Evolutionary conservation across 1,140 invertebrate genomes (phyloP).

Genomic region (Planococcus citri): DNA sequence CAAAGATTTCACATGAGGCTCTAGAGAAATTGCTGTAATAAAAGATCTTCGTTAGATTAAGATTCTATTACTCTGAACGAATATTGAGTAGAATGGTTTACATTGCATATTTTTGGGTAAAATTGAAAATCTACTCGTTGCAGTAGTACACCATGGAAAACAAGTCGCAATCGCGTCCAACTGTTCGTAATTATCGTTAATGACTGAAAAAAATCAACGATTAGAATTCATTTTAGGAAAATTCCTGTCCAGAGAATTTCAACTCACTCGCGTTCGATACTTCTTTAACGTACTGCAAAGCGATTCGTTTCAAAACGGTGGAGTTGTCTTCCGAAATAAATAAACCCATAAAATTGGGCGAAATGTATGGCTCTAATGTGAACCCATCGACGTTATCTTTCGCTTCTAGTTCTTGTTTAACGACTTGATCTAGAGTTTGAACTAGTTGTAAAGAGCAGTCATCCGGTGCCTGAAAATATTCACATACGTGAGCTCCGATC

Average conservation of each 20-base stretch:
- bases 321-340: slow-evolving; percentile 67
- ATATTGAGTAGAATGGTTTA: neutral
- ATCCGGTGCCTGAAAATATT: slow-evolving; percentile 50
- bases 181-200: neutral
- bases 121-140: slow-evolving; percentile 11
- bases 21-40: slow-evolving; percentile 48
- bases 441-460: slow-evolving; percentile 51
- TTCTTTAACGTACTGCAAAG: slow-evolving; percentile 62
- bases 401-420: slow-evolving; percentile 47
- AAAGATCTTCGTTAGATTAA: slow-evolving; percentile 23
- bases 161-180: neutral
- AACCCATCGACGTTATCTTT: slow-evolving; percentile 37
- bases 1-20: slow-evolving; percentile 66
- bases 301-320: slow-evolving; percentile 57
- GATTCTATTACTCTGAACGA: neutral
- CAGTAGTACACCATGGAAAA: slow-evolving; percentile 16
- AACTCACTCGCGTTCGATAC: slow-evolving; percentile 56
- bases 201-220: slow-evolving; percentile 10
- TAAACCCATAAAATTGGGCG: slow-evolving; percentile 74
- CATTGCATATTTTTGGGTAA: slow-evolving; percentile 15
- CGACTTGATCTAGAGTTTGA: slow-evolving; percentile 49
- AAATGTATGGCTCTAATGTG: slow-evolving; percentile 64
- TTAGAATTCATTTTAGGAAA: too few relatives aligned
- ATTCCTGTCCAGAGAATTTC: too few relatives aligned
- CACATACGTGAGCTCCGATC: slow-evolving; percentile 20